These are phyloP conservation scores for Monarcha castaneiventris DNA, from an alignment of 2,113 vertebrate species.

Conservation along the genomic window DNA sequence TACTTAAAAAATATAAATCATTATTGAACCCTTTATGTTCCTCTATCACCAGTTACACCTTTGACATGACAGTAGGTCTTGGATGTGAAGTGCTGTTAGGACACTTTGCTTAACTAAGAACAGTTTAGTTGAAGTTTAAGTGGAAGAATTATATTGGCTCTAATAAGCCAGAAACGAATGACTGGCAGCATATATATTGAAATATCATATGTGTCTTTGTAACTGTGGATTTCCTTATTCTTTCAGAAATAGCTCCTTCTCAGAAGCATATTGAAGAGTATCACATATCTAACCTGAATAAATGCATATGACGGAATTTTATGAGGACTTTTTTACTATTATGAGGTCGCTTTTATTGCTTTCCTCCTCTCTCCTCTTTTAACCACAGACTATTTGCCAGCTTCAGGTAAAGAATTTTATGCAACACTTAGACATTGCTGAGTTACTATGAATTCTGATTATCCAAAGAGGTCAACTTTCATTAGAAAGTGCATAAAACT, in stretches of 20 bases:
- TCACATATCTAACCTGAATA: neutral
- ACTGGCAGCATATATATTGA: neutral
- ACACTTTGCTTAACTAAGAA: conserved; percentile 1
- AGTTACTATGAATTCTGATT: conserved; percentile 50
- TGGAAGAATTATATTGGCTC: neutral
- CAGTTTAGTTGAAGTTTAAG: neutral
- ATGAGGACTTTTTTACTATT: conserved; percentile 31
- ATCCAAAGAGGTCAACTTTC: conserved; percentile 33
- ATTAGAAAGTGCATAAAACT: conserved; percentile 55
- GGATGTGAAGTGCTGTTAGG: neutral
- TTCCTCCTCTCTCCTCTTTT: neutral
- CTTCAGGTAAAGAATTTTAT: conserved; percentile 23
- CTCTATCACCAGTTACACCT: neutral
- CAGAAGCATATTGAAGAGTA: neutral
- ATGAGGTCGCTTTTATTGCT: neutral
- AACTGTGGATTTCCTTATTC: neutral
- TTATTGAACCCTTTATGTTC: neutral
- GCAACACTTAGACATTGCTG: neutral
- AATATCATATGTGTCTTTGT: neutral
- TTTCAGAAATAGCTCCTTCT: neutral
- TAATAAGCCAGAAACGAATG: neutral
- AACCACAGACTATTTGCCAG: neutral
- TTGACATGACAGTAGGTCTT: neutral
- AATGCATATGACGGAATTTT: neutral
- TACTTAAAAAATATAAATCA: neutral